phyloP scores from a whole-genome alignment of 2,797 vertebrate species.

The Poecilia velifera region DNA sequence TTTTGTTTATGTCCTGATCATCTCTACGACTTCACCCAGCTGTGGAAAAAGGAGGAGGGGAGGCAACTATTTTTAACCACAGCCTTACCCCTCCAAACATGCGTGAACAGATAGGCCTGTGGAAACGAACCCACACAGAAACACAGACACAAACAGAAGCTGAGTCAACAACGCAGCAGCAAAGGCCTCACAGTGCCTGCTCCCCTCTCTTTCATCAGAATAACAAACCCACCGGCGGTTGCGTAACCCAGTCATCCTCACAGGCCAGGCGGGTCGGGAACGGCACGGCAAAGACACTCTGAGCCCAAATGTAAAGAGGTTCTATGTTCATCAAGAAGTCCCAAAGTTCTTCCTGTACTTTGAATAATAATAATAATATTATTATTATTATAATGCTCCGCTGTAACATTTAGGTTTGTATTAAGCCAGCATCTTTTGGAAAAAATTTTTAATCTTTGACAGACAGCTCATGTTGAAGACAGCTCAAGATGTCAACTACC shows the following conservation, averaged over 20 bases:
- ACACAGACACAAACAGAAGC: slow-evolving; percentile 19
- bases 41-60: slow-evolving; percentile 43
- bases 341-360: background rate
- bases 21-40: slow-evolving; percentile 47
- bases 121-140: slow-evolving; percentile 6
- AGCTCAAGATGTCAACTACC: background rate
- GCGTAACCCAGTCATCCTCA: slow-evolving; percentile 14
- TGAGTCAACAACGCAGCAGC: slow-evolving; percentile 69
- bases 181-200: slow-evolving; percentile 48
- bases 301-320: background rate
- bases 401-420: background rate
- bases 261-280: slow-evolving; percentile 34
- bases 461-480: background rate
- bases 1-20: slow-evolving; percentile 13
- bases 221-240: slow-evolving; percentile 24
- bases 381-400: background rate
- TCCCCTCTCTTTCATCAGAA: slow-evolving; percentile 38
- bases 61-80: slow-evolving; percentile 51
- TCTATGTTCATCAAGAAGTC: background rate
- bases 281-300: slow-evolving; percentile 7
- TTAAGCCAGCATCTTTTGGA: background rate
- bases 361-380: background rate
- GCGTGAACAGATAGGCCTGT: slow-evolving; percentile 33
- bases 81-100: slow-evolving; percentile 30
- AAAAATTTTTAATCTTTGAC: background rate